Percentiles rank a stretch among this genome's conserved stretches.
Evolutionary conservation across 1,140 invertebrate species (phyloP).

Genomic region (Bicyclus anynana): DNA sequence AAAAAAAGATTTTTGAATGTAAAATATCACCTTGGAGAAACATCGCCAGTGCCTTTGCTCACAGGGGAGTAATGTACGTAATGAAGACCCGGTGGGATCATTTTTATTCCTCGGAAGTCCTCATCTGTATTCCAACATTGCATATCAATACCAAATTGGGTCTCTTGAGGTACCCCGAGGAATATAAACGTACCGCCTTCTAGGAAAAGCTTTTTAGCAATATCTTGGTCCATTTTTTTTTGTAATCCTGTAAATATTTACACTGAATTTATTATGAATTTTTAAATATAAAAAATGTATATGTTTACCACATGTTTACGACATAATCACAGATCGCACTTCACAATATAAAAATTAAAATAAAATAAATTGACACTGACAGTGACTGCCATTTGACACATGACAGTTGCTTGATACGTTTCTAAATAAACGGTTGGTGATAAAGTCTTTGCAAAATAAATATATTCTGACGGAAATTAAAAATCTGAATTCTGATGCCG

Average conservation of each 20-base stretch:
- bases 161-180: constrained; percentile 89
- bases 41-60: constrained; percentile 64
- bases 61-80: constrained; percentile 92
- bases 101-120: constrained; percentile 97
- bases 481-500: too few relatives aligned
- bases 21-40: constrained; percentile 42
- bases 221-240: constrained; percentile 79
- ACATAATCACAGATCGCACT: not conserved
- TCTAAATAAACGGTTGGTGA: too few relatives aligned
- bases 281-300: too few relatives aligned
- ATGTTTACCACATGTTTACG: too few relatives aligned
- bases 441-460: too few relatives aligned
- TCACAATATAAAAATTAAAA: too few relatives aligned
- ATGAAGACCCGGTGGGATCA: constrained; percentile 98
- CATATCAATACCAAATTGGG: constrained; percentile 98
- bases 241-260: not conserved
- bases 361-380: too few relatives aligned
- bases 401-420: too few relatives aligned
- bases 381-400: too few relatives aligned
- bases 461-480: too few relatives aligned
- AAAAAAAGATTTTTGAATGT: too few relatives aligned
- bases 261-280: too few relatives aligned
- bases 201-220: constrained; percentile 86
- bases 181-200: constrained; percentile 91
- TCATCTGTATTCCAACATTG: constrained; percentile 95